A percentile compares a stretch with the other conserved stretches of the same genome.
Conservation (phyloP, 1,140 invertebrate species). For the Euglossa dilemma region DNA sequence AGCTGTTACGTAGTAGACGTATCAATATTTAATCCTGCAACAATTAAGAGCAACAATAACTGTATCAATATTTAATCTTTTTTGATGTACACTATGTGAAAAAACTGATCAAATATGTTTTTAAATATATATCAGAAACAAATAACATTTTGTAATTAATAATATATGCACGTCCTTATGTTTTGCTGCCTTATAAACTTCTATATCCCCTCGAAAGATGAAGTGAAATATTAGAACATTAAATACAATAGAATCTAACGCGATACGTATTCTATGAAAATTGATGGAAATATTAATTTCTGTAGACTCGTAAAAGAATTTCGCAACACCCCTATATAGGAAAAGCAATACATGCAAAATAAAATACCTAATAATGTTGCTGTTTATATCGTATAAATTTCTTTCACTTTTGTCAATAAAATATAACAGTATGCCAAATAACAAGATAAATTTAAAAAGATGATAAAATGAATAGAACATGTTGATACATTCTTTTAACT, state of each 20-base stretch:
- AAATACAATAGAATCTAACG: background rate
- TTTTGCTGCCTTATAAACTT: background rate
- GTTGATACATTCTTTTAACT: background rate
- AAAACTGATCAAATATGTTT: background rate
- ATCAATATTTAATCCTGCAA: no score
- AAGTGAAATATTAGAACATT: background rate
- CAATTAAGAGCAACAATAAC: no score
- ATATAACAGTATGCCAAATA: background rate
- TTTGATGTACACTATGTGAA: background rate
- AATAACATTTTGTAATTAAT: background rate
- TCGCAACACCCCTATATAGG: background rate
- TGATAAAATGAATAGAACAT: background rate
- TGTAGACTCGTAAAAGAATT: background rate
- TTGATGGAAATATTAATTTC: background rate
- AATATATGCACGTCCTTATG: background rate
- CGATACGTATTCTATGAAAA: background rate
- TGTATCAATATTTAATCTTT: no score
- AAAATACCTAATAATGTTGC: background rate
- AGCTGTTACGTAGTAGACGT: no score
- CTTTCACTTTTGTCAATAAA: background rate
- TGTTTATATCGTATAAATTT: background rate
- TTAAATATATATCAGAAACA: background rate
- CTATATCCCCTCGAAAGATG: background rate
- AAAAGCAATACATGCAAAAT: conserved; percentile 12
- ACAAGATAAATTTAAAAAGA: background rate